Percentiles rank a stretch among this genome's conserved stretches.
phyloP scores from a whole-genome alignment of 2,113 vertebrate genomes.

The Heptranchias perlo region DNA sequence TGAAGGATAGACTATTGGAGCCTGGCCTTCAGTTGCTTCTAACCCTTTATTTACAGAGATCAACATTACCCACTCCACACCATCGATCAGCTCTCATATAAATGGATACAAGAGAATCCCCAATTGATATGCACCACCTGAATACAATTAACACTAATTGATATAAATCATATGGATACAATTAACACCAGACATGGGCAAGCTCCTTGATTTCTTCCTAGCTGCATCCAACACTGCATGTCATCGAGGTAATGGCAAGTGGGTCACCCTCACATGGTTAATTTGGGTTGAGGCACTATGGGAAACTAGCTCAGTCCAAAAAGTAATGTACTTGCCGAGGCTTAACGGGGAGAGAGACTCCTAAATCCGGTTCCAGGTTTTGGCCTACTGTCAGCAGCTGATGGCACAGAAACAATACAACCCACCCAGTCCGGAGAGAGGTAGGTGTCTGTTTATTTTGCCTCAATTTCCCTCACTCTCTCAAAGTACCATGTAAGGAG shows the following conservation, averaged over 20 bases:
- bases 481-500: neutral
- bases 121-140: too few relatives aligned
- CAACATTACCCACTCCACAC: too few relatives aligned
- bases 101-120: too few relatives aligned
- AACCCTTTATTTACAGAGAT: too few relatives aligned
- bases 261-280: neutral
- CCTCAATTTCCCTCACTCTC: neutral
- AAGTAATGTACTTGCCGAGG: neutral
- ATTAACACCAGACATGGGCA: too few relatives aligned
- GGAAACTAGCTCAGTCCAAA: neutral
- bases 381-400: neutral
- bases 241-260: neutral
- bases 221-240: neutral
- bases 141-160: too few relatives aligned
- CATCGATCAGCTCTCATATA: too few relatives aligned
- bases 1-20: too few relatives aligned
- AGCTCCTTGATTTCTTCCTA: too few relatives aligned
- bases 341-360: neutral
- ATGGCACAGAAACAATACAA: neutral
- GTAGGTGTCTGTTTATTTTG: neutral
- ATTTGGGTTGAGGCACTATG: neutral
- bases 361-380: neutral
- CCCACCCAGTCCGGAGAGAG: neutral
- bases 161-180: too few relatives aligned
- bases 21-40: too few relatives aligned